Base-by-base conservation (phyloP, 1,140 invertebrate genomes). In the Orussus abietinus region DNA sequence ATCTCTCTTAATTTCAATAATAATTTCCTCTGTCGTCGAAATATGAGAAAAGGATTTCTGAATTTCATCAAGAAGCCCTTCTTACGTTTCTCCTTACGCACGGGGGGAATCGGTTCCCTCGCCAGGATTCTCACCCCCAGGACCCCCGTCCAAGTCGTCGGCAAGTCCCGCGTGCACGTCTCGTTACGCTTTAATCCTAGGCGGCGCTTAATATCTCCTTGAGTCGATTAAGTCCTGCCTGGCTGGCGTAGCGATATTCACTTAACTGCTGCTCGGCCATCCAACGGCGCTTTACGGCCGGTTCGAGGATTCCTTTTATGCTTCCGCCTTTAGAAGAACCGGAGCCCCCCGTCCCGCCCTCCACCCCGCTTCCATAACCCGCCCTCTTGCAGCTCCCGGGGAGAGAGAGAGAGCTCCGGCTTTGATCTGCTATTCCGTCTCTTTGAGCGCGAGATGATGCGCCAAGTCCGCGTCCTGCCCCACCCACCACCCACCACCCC, bases 391-490 rank as follows among this genome's bases (percentile, higher is more conserved):
- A 37, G 20, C 12, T 11, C 19, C 13, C 12, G 6, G 12, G 32
- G 11, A 25, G 20, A 4, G 2, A 37, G 14, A 28, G 25, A 38
- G 22, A 38, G 34, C 5, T 42, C 35, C 32, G 35, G 41, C 54
- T 61, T 61, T 61, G 58, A 61, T 61, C 48, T 59, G 15, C 19
- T 38, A 61, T 61, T 59, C 57, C 36, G 45, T 59, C 46, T 59
- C 47, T 32, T 14, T 36, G 40, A 38, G 15, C 29, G 29, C 22
- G 28, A 32, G 14, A 14, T 29, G 14, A 12, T 29, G 22, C 29
- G 18, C 38, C 6, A 14, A 3, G 33, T 17, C 29, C 25, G 11
- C 25, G 15, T 15, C 40, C 34, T 38, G 32, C 29, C 25, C 39
- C 28, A 6, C 28, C 36, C 37, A 45, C 41, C 44, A 37, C 33